phyloP scores from a whole-genome alignment of 2,113 vertebrate genomes.

The Entomyzon cyanotis region DNA sequence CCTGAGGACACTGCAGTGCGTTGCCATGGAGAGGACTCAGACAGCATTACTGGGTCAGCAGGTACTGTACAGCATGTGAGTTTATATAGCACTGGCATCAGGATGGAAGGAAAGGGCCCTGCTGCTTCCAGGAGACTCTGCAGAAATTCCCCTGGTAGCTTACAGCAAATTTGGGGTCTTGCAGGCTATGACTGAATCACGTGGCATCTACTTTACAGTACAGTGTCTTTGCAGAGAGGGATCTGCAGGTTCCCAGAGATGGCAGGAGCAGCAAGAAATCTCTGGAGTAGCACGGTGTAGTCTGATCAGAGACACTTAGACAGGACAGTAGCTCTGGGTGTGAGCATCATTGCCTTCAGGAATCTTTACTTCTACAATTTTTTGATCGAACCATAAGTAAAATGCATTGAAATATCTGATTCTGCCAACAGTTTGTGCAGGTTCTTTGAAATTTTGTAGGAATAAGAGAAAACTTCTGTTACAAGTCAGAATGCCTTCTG shows the following conservation, averaged over 20 bases:
- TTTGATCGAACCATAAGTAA: not conserved
- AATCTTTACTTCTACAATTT: not conserved
- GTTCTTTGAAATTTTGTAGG: not conserved
- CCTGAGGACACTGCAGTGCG: not conserved
- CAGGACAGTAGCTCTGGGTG: not conserved
- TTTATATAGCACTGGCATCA: not conserved
- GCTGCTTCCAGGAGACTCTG: not conserved
- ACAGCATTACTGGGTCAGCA: not conserved
- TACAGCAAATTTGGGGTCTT: not conserved
- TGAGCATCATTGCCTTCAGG: not conserved
- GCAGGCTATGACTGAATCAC: not conserved
- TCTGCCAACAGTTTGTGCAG: not conserved
- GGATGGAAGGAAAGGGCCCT: not conserved
- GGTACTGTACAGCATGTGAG: not conserved
- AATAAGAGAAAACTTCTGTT: not conserved
- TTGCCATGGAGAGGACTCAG: conserved; percentile 67
- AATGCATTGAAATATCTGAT: not conserved
- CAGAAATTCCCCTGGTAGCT: not conserved
- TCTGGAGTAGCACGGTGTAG: not conserved
- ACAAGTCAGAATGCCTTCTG: not conserved
- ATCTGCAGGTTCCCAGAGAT: not conserved
- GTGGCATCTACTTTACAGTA: not conserved
- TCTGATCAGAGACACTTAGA: not conserved
- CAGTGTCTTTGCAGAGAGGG: not conserved
- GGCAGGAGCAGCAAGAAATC: not conserved